Base-by-base conservation (phyloP, 2,888 invertebrate genomes). In the Lymantria dispar region DNA sequence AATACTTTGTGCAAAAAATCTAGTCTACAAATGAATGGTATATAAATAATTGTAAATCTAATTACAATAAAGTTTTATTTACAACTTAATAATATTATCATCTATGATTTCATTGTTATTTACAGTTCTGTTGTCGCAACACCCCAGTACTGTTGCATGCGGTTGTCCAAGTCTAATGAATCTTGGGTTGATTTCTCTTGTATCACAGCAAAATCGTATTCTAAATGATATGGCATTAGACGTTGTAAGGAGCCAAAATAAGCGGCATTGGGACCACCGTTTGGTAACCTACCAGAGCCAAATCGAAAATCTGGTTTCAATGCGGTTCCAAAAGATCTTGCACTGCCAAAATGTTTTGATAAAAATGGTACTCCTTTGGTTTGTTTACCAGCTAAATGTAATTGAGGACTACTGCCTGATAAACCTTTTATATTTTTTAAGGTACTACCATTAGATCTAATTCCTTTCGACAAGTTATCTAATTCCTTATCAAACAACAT, bases 71-170 rank as follows among this genome's bases (percentile, higher is more conserved):
- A 76, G 80, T 89, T 87, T 90, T 87, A 89, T 89, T 90, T 85
- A 87, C 85, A 85, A 70, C 58, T 65, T 64, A 60, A 46, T 52
- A 46, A 58, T 59, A 67, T 60, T 44, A 51, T 50, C 53, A 45
- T 31, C 47, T 13, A 46, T 30, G 40, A 36, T 44, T 11, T 43
- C 30, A n/a, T n/a, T n/a, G 41, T 43, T 30, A 44, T 72, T 92
- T 92, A 97, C 62, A 97, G 83, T 81, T 97, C 97, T 0, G 97
- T 97, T 0, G 97, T 97, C 11, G 97, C 96, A 43, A 97, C 96
- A 46, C 96, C 97, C 97, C 97, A 97, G 83, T 97, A 97, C 70
- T 97, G 96, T 67, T 96, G 95, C 95, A 97, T 96, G 48, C 97
- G 93, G 48, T 94, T 94, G 73, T 97, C 96, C 57, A 96, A 93